Percentiles rank a stretch among this genome's conserved stretches.
phyloP scores from a whole-genome alignment of 2,888 invertebrate species.

The Congeria kusceri region DNA sequence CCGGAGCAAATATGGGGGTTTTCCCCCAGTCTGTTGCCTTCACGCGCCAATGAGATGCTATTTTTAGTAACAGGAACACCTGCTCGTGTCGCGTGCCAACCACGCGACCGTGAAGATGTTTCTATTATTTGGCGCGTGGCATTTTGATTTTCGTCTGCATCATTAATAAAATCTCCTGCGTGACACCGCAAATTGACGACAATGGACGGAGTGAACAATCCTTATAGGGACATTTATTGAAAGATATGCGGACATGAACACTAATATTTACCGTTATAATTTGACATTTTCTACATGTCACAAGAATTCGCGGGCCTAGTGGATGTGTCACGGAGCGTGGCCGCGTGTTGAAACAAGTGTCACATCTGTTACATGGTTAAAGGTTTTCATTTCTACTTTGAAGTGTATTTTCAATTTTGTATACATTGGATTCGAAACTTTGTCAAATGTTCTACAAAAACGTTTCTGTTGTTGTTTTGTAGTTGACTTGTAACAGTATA shows the following conservation, averaged over 20 bases:
- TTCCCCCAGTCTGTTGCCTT: constrained; percentile 45
- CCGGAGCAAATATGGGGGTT: constrained; percentile 33
- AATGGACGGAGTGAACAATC: constrained; percentile 9
- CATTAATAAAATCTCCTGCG: constrained; percentile 47
- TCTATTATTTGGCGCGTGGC: constrained; percentile 65
- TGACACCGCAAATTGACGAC: constrained; percentile 47
- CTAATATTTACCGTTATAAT: constrained; percentile 46
- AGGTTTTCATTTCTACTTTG: not conserved
- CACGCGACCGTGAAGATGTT: constrained; percentile 55
- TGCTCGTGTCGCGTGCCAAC: constrained; percentile 64
- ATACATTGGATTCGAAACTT: no score
- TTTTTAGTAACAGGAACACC: constrained; percentile 58
- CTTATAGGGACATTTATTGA: constrained; percentile 15
- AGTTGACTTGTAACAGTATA: no score
- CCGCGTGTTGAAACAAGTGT: constrained; percentile 12
- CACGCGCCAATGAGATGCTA: constrained; percentile 49
- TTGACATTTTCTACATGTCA: constrained; percentile 26
- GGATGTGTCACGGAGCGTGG: not conserved
- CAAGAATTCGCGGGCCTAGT: not conserved
- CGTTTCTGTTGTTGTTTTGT: no score
- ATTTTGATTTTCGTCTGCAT: constrained; percentile 50
- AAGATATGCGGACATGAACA: not conserved
- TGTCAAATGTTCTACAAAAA: no score
- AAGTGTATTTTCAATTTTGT: not conserved
- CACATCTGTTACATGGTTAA: not conserved